A percentile compares a stretch with the other conserved stretches of the same genome.
These are phyloP conservation scores for Caenorhabditis becei DNA, from an alignment of 2,888 invertebrate species.

Conservation along the genomic window DNA sequence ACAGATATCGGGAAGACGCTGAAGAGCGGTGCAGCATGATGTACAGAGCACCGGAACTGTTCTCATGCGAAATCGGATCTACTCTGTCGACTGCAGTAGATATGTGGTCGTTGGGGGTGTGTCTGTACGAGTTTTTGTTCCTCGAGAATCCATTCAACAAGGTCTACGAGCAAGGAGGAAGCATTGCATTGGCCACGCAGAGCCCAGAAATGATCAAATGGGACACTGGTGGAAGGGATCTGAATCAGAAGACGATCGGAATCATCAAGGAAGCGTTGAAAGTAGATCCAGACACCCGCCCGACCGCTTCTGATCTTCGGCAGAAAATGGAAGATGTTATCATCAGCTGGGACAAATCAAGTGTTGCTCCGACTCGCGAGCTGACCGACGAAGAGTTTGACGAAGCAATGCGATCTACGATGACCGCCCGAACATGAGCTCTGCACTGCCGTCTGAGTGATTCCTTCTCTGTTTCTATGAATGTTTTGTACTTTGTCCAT, in stretches of 20 bases:
- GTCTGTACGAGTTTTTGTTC: constrained; percentile 90
- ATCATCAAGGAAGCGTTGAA: constrained; percentile 54
- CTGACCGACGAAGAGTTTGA: constrained; percentile 49
- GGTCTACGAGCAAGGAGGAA: constrained; percentile 90
- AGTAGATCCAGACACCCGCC: constrained; percentile 49
- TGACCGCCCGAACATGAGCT: constrained; percentile 4
- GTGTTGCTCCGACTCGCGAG: background rate
- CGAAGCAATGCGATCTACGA: constrained; percentile 22
- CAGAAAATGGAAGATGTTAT: constrained; percentile 7
- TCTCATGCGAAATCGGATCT: constrained; percentile 89
- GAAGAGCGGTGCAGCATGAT: constrained; percentile 92
- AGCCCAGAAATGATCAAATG: constrained; percentile 70
- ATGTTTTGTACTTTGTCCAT: background rate
- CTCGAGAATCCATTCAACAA: constrained; percentile 91
- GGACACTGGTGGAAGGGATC: background rate
- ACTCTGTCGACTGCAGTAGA: constrained; percentile 90
- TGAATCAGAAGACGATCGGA: constrained; percentile 22
- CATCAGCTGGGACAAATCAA: constrained; percentile 7
- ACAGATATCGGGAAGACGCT: constrained; percentile 87
- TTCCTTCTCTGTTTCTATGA: constrained; percentile 19
- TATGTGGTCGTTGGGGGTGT: constrained; percentile 90
- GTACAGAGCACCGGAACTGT: constrained; percentile 91
- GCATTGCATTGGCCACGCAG: constrained; percentile 89
- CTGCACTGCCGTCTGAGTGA: too few relatives aligned
- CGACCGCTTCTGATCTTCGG: constrained; percentile 38